phyloP scores from a whole-genome alignment of 2,888 invertebrate genomes.

The Anthophora plumipes region DNA sequence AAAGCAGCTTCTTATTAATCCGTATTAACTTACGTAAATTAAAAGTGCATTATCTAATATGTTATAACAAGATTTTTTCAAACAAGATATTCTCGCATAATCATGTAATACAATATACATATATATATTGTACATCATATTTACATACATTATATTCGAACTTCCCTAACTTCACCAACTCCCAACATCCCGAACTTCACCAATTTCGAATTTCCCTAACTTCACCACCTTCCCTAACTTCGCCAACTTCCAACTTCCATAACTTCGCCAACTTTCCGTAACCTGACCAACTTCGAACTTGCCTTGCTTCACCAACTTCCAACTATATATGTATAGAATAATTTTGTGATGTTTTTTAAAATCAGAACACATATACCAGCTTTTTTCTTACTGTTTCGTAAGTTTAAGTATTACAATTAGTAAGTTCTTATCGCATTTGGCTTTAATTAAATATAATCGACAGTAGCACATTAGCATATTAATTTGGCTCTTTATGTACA shows the following conservation, averaged over 20 bases:
- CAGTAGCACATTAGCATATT: conserved; percentile 25
- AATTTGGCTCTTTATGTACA: conserved; percentile 49
- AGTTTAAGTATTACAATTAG: conserved; percentile 12
- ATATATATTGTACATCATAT: too few relatives aligned
- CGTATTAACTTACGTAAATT: conserved; percentile 34
- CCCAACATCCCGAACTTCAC: too few relatives aligned
- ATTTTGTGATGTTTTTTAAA: conserved; percentile 10
- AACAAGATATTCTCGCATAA: conserved; percentile 24
- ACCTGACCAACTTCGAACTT: too few relatives aligned
- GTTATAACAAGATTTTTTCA: conserved; percentile 22
- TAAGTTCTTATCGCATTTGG: conserved; percentile 20
- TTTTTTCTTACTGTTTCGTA: conserved; percentile 18
- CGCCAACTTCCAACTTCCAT: too few relatives aligned
- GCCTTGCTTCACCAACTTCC: too few relatives aligned
- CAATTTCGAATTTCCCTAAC: too few relatives aligned
- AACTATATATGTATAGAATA: conserved; percentile 45
- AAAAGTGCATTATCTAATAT: conserved; percentile 16
- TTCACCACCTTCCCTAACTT: too few relatives aligned
- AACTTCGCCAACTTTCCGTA: too few relatives aligned
- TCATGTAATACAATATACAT: conserved; percentile 16
- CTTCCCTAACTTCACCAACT: too few relatives aligned
- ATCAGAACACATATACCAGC: conserved; percentile 26
- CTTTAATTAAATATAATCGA: conserved; percentile 36
- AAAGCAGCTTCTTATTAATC: conserved; percentile 31
- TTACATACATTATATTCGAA: too few relatives aligned